A percentile compares a stretch with the other conserved stretches of the same genome.
Conservation (phyloP, 2,113 vertebrate species). For the Nycticebus coucang region DNA sequence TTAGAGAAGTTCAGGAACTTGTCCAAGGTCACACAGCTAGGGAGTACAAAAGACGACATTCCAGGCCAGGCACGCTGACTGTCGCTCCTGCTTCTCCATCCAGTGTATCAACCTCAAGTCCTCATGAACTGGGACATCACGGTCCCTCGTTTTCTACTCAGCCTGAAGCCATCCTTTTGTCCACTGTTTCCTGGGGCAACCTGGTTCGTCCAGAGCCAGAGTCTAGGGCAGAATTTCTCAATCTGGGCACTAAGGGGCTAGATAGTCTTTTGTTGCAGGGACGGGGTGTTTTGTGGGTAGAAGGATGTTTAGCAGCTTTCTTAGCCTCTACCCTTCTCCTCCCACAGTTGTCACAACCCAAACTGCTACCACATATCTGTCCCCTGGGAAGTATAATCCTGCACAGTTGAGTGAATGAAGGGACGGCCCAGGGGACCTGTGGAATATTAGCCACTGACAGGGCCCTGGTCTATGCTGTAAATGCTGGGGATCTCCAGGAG, state of each 20-base stretch:
- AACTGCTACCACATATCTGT: neutral
- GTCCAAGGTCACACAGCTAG: neutral
- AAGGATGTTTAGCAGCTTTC: neutral
- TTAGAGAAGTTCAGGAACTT: neutral
- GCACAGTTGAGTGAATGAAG: neutral
- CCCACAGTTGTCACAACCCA: neutral
- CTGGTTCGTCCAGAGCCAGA: neutral
- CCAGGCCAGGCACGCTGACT: neutral
- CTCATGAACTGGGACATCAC: rapidly evolving
- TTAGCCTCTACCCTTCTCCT: neutral
- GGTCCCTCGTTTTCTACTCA: neutral
- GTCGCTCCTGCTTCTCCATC: neutral
- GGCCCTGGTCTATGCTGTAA: neutral
- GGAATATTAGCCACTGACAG: neutral
- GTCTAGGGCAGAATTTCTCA: neutral
- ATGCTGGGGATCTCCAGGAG: neutral
- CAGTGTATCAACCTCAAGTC: neutral
- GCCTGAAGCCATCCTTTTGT: neutral
- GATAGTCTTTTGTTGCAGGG: neutral
- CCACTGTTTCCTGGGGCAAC: neutral
- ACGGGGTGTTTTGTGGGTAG: neutral
- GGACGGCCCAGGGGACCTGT: neutral
- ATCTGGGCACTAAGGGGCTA: neutral
- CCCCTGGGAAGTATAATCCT: no score
- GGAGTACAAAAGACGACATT: neutral